A percentile compares a stretch with the other conserved stretches of the same genome.
phyloP scores from a whole-genome alignment of 1,140 invertebrate species.

The Drosophila albomicans region DNA sequence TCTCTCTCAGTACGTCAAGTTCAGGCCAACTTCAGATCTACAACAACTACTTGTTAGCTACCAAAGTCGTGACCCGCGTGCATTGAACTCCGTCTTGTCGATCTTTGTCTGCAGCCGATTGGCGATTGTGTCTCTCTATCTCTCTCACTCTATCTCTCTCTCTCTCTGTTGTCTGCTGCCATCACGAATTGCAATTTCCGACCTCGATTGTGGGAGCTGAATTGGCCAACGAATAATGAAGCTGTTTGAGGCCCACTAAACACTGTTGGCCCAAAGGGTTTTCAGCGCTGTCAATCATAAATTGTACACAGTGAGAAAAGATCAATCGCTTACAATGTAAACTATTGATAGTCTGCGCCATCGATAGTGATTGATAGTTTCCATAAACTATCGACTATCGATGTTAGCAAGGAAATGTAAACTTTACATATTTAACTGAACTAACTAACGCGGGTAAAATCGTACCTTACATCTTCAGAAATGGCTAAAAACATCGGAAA shows the following conservation, averaged over 20 bases:
- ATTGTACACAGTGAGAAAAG: conserved; percentile 6
- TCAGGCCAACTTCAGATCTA: background rate
- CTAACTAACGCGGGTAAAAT: no score
- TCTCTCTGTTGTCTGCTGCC: conserved; percentile 24
- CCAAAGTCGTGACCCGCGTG: conserved; percentile 75
- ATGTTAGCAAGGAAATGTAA: no score
- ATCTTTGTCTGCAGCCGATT: background rate
- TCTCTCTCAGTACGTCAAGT: conserved; percentile 38
- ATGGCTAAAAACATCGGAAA: no score
- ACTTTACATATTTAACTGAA: no score
- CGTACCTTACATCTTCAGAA: no score
- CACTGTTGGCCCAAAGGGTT: conserved; percentile 36
- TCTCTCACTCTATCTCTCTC: no score
- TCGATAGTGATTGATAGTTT: no score
- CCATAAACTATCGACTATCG: no score
- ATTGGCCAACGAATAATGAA: conserved; percentile 63
- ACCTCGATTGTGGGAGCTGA: conserved; percentile 68
- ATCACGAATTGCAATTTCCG: conserved; percentile 77
- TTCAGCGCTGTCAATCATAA: conserved; percentile 47
- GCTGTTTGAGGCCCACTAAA: conserved; percentile 55
- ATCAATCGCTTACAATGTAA: no score
- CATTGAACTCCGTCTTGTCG: conserved; percentile 66
- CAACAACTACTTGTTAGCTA: background rate
- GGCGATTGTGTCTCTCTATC: no score
- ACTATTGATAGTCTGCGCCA: no score